A percentile compares a stretch with the other conserved stretches of the same genome.
Evolutionary conservation across 2,888 invertebrate species (phyloP).

Genomic region (Scrobipalpa atriplicella): DNA sequence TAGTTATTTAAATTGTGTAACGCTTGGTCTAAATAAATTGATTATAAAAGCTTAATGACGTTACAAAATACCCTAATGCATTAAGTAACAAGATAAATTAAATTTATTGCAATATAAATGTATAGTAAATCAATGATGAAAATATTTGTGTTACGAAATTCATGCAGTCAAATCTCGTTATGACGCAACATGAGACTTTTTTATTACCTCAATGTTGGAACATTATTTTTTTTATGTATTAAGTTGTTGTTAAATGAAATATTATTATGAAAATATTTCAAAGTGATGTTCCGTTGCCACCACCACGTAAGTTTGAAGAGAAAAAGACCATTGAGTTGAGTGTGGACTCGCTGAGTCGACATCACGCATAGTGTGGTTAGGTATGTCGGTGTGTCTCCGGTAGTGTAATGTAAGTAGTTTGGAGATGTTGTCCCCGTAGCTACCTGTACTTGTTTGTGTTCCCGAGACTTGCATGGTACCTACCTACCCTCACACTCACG

Average conservation of each 20-base stretch:
- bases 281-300: conserved; percentile 28
- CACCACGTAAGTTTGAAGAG: conserved; percentile 45
- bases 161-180: conserved; percentile 87
- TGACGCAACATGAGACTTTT: conserved; percentile 62
- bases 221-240: conserved; percentile 4
- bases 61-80: conserved; percentile 25
- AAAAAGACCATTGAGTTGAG: conserved; percentile 64
- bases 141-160: conserved; percentile 52
- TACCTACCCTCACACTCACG: conserved; percentile 31
- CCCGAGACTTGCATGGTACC: conserved; percentile 50
- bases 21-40: conserved; percentile 25
- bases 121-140: conserved; percentile 52
- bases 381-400: conserved; percentile 44
- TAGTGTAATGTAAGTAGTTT: conserved; percentile 69
- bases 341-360: conserved; percentile 28
- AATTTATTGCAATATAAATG: conserved; percentile 41
- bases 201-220: conserved; percentile 4
- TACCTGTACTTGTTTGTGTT: conserved; percentile 52
- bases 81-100: conserved; percentile 32
- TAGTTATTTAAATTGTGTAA: conserved; percentile 43
- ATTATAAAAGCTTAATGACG: neutral
- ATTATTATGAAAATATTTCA: neutral
- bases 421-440: conserved; percentile 67
- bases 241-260: neutral
- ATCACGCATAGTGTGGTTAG: conserved; percentile 42